phyloP scores from a whole-genome alignment of 2,888 invertebrate genomes.

The Drosophila formosana region DNA sequence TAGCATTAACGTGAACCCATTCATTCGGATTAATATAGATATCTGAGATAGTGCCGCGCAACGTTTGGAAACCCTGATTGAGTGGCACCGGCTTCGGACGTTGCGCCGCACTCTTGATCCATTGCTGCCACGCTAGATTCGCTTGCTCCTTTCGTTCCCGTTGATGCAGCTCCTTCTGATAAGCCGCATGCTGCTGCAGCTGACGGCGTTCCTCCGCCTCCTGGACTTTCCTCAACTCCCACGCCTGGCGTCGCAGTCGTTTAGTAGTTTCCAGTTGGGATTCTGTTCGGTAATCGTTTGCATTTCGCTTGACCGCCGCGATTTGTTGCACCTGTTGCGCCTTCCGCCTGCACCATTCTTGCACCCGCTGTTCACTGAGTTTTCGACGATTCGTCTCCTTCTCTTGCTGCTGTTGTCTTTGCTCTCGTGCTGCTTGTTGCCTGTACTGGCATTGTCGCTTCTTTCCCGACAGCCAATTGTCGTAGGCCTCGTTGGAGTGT shows the following conservation, averaged over 20 bases:
- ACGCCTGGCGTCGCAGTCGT: conserved; percentile 29
- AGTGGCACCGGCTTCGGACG: conserved; percentile 84
- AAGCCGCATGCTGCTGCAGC: conserved; percentile 56
- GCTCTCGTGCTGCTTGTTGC: conserved; percentile 48
- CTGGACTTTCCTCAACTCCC: conserved; percentile 53
- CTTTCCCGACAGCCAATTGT: conserved; percentile 84
- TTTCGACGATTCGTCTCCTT: conserved; percentile 34
- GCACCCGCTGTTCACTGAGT: conserved; percentile 64
- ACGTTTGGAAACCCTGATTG: conserved; percentile 81
- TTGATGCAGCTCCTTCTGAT: conserved; percentile 60
- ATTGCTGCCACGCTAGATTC: conserved; percentile 76
- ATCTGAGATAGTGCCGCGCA: conserved; percentile 83
- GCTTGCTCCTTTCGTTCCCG: conserved; percentile 68
- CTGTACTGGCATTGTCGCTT: conserved; percentile 59
- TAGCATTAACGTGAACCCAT: conserved; percentile 65
- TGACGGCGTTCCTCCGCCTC: conserved; percentile 38
- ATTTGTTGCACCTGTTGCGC: conserved; percentile 25
- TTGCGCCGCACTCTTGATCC: conserved; percentile 78
- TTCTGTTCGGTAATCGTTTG: conserved; percentile 8
- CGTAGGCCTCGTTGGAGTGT: conserved; percentile 75
- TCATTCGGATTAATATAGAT: conserved; percentile 83
- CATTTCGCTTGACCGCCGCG: neutral
- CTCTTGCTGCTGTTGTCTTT: conserved; percentile 64
- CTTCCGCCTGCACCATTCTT: conserved; percentile 78
- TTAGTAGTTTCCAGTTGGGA: conserved; percentile 10